These are phyloP conservation scores for Notothenia rossii DNA, from an alignment of 2,113 vertebrate species.

Conservation along the genomic window DNA sequence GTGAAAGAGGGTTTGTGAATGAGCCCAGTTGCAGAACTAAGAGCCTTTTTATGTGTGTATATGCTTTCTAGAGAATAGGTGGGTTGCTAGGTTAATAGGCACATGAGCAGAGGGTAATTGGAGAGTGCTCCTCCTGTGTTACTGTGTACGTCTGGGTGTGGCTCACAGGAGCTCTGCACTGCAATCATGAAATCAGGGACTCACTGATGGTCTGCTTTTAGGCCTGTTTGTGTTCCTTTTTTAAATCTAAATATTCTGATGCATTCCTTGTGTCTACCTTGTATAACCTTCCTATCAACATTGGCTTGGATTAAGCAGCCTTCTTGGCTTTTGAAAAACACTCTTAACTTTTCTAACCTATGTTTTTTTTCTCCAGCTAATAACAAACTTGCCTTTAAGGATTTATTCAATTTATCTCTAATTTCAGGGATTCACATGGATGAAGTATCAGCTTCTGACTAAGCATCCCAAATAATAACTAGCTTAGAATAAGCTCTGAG, in stretches of 20 bases:
- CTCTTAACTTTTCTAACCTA: neutral
- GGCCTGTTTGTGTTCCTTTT: slow-evolving; percentile 1
- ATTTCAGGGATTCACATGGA: slow-evolving; percentile 18
- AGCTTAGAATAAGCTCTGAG: neutral
- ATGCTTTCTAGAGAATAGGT: neutral
- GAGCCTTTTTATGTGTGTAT: neutral
- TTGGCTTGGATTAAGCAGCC: slow-evolving; percentile 24
- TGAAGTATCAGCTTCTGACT: neutral
- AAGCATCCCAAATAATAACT: slow-evolving; percentile 2
- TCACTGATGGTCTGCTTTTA: neutral
- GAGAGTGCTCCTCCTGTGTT: slow-evolving; percentile 11
- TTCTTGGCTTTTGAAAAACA: neutral
- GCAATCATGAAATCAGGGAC: slow-evolving; percentile 54
- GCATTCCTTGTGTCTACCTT: neutral
- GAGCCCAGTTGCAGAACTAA: neutral
- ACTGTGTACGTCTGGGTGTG: slow-evolving; percentile 38
- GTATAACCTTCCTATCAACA: slow-evolving; percentile 10
- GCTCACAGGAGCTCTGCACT: slow-evolving; percentile 35
- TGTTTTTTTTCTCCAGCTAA: slow-evolving; percentile 4
- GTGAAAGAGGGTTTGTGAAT: neutral
- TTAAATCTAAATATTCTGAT: neutral
- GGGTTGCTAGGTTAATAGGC: slow-evolving; percentile 18
- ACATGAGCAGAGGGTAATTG: slow-evolving; percentile 30
- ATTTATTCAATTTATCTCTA: slow-evolving; percentile 45
- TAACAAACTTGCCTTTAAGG: slow-evolving; percentile 21